These are phyloP conservation scores for Anarhynchus alexandrinus DNA, from an alignment of 2,113 vertebrate genomes.

Conservation along the genomic window DNA sequence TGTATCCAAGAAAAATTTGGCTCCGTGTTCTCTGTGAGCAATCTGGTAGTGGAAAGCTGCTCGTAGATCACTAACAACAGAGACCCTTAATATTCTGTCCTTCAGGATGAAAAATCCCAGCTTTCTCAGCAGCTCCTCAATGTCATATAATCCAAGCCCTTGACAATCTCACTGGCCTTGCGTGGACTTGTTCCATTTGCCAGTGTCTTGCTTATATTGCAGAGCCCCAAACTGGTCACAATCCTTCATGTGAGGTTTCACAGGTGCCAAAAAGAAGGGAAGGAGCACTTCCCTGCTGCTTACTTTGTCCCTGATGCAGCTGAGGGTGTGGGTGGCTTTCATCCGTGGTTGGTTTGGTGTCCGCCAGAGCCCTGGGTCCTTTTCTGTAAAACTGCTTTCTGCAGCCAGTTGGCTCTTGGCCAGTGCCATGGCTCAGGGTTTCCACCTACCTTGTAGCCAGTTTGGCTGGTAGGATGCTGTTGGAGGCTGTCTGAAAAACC, in stretches of 20 bases:
- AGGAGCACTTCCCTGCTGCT: background rate
- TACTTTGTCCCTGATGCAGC: background rate
- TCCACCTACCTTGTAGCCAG: background rate
- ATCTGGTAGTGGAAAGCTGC: background rate
- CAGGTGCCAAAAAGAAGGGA: background rate
- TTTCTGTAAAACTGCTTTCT: background rate
- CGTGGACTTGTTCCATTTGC: background rate
- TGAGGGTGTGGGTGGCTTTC: background rate
- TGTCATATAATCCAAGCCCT: background rate
- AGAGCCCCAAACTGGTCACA: background rate
- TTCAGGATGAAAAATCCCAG: background rate
- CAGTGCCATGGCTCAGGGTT: background rate
- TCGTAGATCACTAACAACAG: background rate
- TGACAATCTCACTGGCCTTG: background rate
- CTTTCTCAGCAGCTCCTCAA: background rate
- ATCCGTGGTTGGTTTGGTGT: background rate
- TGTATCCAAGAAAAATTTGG: background rate
- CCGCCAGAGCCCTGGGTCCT: background rate
- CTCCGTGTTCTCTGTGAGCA: background rate
- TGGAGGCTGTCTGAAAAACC: background rate
- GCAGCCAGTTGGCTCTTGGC: background rate
- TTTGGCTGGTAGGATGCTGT: background rate
- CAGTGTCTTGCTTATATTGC: background rate
- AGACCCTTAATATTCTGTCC: background rate
- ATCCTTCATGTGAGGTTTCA: background rate